Conservation (phyloP, 1,140 invertebrate species). For the Nasonia giraulti region DNA sequence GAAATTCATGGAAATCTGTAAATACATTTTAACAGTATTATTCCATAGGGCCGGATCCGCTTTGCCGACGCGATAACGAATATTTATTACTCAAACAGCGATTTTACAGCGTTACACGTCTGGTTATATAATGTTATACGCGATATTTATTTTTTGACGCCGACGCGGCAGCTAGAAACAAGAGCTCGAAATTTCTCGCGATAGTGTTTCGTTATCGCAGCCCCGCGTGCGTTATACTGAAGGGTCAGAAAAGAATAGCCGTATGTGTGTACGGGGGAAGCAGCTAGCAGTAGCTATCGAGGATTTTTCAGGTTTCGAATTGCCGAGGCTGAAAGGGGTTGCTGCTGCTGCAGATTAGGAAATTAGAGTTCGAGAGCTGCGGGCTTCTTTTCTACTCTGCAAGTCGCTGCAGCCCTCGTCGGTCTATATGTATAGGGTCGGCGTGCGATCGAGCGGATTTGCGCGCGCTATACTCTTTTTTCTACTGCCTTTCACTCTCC, state of each 20-base stretch:
- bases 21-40: conserved; percentile 49
- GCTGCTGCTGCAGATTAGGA: conserved; percentile 49
- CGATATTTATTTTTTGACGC: not conserved
- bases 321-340: conserved; percentile 22
- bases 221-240: no score
- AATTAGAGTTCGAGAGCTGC: conserved; percentile 51
- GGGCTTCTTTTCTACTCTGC: conserved; percentile 40
- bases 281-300: conserved; percentile 9
- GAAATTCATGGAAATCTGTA: conserved; percentile 41
- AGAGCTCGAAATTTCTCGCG: not conserved
- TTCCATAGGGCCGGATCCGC: conserved; percentile 11
- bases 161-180: not conserved
- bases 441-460: conserved; percentile 20
- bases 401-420: not conserved
- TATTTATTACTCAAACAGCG: not conserved
- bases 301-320: conserved; percentile 50
- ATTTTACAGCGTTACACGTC: not conserved
- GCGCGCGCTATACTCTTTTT: not conserved
- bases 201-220: conserved; percentile 18
- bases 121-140: no score
- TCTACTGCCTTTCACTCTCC: not conserved
- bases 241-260: conserved; percentile 1
- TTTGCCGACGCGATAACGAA: not conserved
- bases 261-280: not conserved
- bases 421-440: not conserved